Evolutionary conservation across 2,888 invertebrate genomes (phyloP).

Genomic region (Nineta flava): DNA sequence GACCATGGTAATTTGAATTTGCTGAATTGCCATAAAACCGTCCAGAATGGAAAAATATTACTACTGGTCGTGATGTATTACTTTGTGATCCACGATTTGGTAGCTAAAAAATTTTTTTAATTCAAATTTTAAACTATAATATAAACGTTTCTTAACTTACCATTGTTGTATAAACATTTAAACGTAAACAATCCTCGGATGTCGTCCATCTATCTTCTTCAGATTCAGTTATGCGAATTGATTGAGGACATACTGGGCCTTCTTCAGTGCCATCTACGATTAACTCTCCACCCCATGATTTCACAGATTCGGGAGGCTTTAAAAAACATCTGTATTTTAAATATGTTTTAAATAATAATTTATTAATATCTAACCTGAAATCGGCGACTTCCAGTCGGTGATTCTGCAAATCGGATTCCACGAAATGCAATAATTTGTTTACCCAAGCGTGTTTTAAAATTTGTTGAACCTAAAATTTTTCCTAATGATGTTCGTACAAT

Average conservation of each 20-base stretch:
- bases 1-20: constrained; percentile 37
- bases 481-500: background rate
- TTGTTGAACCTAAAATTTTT: background rate
- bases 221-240: constrained; percentile 13
- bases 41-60: constrained; percentile 52
- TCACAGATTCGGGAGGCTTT: constrained; percentile 23
- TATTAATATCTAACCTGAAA: constrained; percentile 21
- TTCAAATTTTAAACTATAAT: background rate
- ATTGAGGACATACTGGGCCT: constrained; percentile 25
- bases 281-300: constrained; percentile 21
- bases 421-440: constrained; percentile 9
- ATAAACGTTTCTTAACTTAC: constrained; percentile 16
- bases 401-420: constrained; percentile 17
- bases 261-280: constrained; percentile 23
- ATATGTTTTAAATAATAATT: background rate
- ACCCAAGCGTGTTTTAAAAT: constrained; percentile 2
- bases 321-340: background rate
- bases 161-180: constrained; percentile 43
- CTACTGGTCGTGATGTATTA: constrained; percentile 34
- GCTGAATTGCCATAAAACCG: constrained; percentile 44
- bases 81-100: background rate
- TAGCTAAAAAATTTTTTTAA: background rate
- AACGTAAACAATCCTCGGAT: constrained; percentile 45
- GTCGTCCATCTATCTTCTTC: constrained; percentile 16
- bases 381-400: constrained; percentile 22